A percentile compares a stretch with the other conserved stretches of the same genome.
These are phyloP conservation scores for Falco novaeseelandiae DNA, from an alignment of 2,797 vertebrate genomes.

Conservation along the genomic window DNA sequence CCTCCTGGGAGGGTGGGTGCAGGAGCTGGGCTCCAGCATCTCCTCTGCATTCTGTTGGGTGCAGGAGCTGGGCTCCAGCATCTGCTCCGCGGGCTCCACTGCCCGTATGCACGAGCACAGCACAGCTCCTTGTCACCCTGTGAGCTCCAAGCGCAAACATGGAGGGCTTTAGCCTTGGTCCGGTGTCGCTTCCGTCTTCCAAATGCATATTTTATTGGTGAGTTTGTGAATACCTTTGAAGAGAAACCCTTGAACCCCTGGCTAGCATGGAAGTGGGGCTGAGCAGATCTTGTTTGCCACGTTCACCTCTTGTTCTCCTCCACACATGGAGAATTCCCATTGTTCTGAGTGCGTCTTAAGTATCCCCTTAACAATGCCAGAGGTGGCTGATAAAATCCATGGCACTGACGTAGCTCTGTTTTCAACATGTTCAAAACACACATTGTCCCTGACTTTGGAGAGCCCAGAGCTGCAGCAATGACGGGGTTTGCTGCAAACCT, in stretches of 20 bases:
- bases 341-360: background rate
- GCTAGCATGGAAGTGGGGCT: background rate
- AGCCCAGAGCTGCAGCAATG: fast-evolving
- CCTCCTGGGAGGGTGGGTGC: background rate
- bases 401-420: background rate
- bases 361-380: background rate
- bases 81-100: background rate
- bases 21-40: background rate
- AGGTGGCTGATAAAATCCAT: background rate
- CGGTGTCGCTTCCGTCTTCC: background rate
- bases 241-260: background rate
- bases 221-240: background rate
- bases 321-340: background rate
- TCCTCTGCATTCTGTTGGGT: background rate
- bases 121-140: background rate
- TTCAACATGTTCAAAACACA: background rate
- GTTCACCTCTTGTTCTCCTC: background rate
- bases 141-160: fast-evolving
- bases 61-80: background rate
- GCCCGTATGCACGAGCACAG: fast-evolving
- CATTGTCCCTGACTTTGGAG: background rate
- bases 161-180: background rate
- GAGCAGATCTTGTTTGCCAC: background rate
- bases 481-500: background rate
- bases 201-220: fast-evolving